Evolutionary conservation across 1,140 invertebrate genomes (phyloP), one percentile per base, ranked within the genome.

Genomic region (Monochamus saltuarius): DNA sequence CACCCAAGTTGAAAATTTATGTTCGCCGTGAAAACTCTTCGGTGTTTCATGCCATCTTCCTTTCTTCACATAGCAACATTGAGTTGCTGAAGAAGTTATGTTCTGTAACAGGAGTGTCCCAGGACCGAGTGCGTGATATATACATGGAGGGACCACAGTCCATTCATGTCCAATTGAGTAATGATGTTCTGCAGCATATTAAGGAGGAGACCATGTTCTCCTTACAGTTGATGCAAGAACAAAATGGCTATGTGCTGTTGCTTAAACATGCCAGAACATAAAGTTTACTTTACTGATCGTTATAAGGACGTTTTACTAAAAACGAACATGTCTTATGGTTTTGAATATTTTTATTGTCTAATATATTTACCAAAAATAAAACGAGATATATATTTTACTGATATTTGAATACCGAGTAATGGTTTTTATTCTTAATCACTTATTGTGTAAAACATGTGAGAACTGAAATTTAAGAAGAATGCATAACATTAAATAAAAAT

Each of bases 21-120:
- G 85, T 92, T 42, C 89, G 87, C 62, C 76, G 87, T 59, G 85
- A 89, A 55, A 82, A 85, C 66, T 79, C 77, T 43, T 80, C 78
- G 56, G 81, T 89, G 4, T 94, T 89, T 82, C 87, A 89, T 76
- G 89, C 89, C n/a, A 78, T 94, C 10, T 94, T 91, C 71, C 77
- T 95, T 57, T 82, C 88, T 39, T 79, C 79, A 9, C 80, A 87
- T 17, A 85, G 82, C n/a, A 84, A 85, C 50, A 73, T 73, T 17
- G 88, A 90, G 61, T 74, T 95, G 16, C 74, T 84, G 14, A 78
- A 79, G 56, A 92, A 92, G 73, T 73, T 95, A 29, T 76, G 84
- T 7, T 67, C 73, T 0, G 77, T 87, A 11, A 73, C 88, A 35
- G 84, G 83, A 53, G 72, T 88, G 19, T 71, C 78, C 6, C 67